Evolutionary conservation across 53 echinoderm and acorn worm genomes (phyloP), one percentile per base, ranked within the genome.

Genomic region (Hippasteria phrygiana): DNA sequence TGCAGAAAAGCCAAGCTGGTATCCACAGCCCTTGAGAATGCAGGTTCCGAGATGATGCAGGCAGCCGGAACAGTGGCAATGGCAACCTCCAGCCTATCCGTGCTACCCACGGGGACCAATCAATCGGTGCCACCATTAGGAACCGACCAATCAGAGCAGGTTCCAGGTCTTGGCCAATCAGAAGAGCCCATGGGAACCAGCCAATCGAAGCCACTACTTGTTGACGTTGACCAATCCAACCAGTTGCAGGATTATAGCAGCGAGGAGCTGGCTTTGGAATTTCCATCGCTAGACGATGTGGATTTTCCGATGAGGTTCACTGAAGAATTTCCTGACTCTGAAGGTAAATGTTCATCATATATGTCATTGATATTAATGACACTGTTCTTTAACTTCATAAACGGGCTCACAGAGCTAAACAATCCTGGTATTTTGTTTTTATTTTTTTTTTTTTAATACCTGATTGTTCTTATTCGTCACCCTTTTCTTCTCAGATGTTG

Each of bases 271-370:
- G 83, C 65, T 45, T 31, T 66, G 43, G 83, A 83, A 10, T 11
- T 41, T 33, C 16, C 47, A 22, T 64, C 64, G 39, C 3, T 64
- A 46, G 82, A 82, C 17, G 64, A 66, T 31, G 34, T 43, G 0
- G 66, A 82, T 45, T 3, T 71, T 33, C 40, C 51, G 5, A 13
- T 85, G 53, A 69, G 46, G 34, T 85, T 85, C 51, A 53, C 50
- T 0, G 85, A 85, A 20, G 85, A 83, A 48, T 27, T 69, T 14
- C 26, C 31, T 13, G 72, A 73, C 18, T 22, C 31, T 32, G 31
- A 66, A 83, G 83, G 83, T 83, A 83, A 24, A 48, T 48, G 48
- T 48, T 48, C 48, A 10, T 48, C n/a, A n/a, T n/a, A n/a, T n/a
- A n/a, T n/a, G n/a, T n/a, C n/a, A n/a, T n/a, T n/a, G n/a, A n/a